These are phyloP conservation scores for Rhagologus leucostigma DNA, from an alignment of 2,113 vertebrate genomes.

Conservation along the genomic window DNA sequence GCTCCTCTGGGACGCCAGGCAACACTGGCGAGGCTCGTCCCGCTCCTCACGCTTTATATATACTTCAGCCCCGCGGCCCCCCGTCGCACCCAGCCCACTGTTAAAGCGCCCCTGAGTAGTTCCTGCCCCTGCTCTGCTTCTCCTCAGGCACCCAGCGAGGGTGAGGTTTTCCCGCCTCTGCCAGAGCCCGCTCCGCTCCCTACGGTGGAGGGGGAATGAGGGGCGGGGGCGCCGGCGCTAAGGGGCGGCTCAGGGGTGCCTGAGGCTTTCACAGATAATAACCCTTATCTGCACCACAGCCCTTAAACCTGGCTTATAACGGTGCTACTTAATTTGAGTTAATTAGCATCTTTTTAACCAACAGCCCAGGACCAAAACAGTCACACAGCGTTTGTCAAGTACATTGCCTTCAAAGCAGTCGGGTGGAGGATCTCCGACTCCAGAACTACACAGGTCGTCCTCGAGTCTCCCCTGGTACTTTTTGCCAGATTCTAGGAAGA, in stretches of 20 bases:
- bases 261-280: background rate
- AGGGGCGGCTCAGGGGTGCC: background rate
- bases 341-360: background rate
- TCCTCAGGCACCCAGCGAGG: background rate
- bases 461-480: background rate
- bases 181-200: background rate
- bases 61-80: background rate
- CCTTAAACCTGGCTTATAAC: background rate
- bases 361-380: background rate
- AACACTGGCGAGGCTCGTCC: accelerated
- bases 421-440: no score
- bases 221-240: background rate
- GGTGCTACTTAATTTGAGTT: background rate
- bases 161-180: background rate
- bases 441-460: background rate
- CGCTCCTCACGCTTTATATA: background rate
- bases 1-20: accelerated
- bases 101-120: background rate
- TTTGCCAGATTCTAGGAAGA: background rate
- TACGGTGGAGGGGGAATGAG: no score
- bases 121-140: no score
- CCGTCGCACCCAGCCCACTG: background rate
- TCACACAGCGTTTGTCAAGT: background rate
- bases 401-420: no score
- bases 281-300: no score